Base-by-base conservation (phyloP, 2,113 vertebrate species). In the Gymnorhina tibicen region DNA sequence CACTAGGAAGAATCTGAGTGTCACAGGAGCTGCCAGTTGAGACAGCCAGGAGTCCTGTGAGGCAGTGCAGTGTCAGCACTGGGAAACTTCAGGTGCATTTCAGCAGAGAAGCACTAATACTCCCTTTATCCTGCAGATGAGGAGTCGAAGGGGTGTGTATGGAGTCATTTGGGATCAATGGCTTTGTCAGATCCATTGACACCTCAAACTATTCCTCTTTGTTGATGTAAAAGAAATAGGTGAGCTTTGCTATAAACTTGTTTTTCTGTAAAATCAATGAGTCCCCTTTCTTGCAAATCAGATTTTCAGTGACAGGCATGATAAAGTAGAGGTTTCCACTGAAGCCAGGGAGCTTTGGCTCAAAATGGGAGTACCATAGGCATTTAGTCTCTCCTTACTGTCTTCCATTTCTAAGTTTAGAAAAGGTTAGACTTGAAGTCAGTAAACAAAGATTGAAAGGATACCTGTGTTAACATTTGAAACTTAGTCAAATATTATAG, bases 21-120 rank as follows among this genome's bases (percentile, higher is more conserved):
- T 98, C 90, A 98, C 70, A 8, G 98, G 98, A 98, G 59, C 97
- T 94, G 14, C 97, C 98, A 37, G 97, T 96, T 89, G 98, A 98
- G 89, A 95, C 97, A 82, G 95, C 98, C 44, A 97, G 96, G 89
- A 98, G 97, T 95, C 98, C 97, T 3, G 97, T 97, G 58, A 98
- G 98, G 55, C 70, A 95, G 87, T 98, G 98, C 86, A 97, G 92
- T 84, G 96, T 98, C 89, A 98, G 97, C 97, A 96, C 98, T 98
- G 74, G 97, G 98, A 97, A 97, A 96, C 55, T 97, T 99, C 85
- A 98, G 97, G 72, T 98, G 97, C 91, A 73, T 62, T 68, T 98
- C 95, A 42, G 96, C 68, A 63, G 97, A 97, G 90, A 98, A 97
- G 67, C 96, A 98, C 87, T 98, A 94, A 27, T 95, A 94, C 35